phyloP scores from a whole-genome alignment of 2,888 invertebrate species.

The Drosophila emarginata region DNA sequence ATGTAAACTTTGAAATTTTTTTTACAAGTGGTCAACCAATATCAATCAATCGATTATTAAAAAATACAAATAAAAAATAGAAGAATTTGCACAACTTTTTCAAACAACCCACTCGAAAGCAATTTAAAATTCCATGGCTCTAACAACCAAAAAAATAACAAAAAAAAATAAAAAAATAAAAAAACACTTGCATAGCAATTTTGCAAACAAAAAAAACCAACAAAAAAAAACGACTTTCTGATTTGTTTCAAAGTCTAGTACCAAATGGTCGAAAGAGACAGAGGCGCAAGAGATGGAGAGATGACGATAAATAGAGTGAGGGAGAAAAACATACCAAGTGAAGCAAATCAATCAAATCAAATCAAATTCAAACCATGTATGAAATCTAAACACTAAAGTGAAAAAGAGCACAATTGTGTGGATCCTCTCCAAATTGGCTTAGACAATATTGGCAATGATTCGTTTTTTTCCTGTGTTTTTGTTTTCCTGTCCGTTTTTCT shows the following conservation, averaged over 20 bases:
- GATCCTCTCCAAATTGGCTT: slow-evolving; percentile 2
- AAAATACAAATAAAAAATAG: background rate
- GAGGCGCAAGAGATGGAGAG: slow-evolving; percentile 3
- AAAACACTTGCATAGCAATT: slow-evolving; percentile 45
- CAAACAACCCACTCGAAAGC: slow-evolving; percentile 42
- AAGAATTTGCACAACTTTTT: slow-evolving; percentile 9
- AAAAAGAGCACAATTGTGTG: slow-evolving; percentile 26
- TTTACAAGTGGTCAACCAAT: background rate
- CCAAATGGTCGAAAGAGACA: slow-evolving; percentile 41
- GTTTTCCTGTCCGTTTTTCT: no score
- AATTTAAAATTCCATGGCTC: slow-evolving; percentile 60
- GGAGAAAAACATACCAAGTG: background rate
- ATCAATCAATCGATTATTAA: slow-evolving; percentile 1
- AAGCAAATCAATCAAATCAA: slow-evolving; percentile 66
- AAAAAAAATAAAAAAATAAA: slow-evolving; percentile 37
- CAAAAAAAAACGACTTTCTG: slow-evolving; percentile 27
- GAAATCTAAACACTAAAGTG: slow-evolving; percentile 46
- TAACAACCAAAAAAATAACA: slow-evolving; percentile 47
- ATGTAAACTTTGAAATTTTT: no score
- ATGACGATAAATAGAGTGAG: background rate
- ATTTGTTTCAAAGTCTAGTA: slow-evolving; percentile 58
- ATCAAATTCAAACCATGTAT: slow-evolving; percentile 50
- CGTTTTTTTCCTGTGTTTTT: background rate
- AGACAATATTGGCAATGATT: background rate
- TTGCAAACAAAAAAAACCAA: slow-evolving; percentile 26